Evolutionary conservation across 64 coral and sea anemone species (phyloP), one percentile per base, ranked within the genome.

Genomic region (Porites lutea): DNA sequence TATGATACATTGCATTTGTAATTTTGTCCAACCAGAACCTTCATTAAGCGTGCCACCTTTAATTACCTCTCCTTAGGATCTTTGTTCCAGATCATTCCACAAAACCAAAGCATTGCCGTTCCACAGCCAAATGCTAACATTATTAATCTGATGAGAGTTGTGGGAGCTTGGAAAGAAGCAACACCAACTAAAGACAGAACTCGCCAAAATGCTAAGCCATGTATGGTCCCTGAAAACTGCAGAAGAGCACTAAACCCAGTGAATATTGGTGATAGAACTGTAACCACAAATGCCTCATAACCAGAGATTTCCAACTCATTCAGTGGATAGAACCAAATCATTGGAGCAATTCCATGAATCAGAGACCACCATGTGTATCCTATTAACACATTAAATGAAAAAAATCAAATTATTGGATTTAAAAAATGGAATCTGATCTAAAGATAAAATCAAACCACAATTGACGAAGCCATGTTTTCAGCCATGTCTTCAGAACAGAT

Each of bases 241-340:
- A 93, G 60, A 22, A 98, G 55, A 21, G 87, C 51, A 23, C 87
- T 57, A 79, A 95, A 88, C 11, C 88, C 87, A 23, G 83, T 87
- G 52, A 98, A 80, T 16, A 93, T 79, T 37, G 96, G 96, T 52
- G 96, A 93, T 3, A 98, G 82, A n/a, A 95, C 90, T 5, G 94
- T 90, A 5, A 91, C 8, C 4, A 87, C 96, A 91, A 98, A 98
- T 16, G 93, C 88, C 52, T 98, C 96, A 65, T 98, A 98, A 69
- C 96, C 96, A 18, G 96, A 98, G 49, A 98, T 95, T 86, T 98
- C 96, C 27, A 98, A 83, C 22, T 95, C 96, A 79, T 98, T 98
- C 20, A 98, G 63, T 58, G 96, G 96, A 86, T 91, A 98, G 54
- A 98, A 98, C 96, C 96, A 98, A 54, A 98, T 98, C 96, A 98